phyloP scores from a whole-genome alignment of 2,113 vertebrate genomes.

The Chamaetylas fuelleborni region DNA sequence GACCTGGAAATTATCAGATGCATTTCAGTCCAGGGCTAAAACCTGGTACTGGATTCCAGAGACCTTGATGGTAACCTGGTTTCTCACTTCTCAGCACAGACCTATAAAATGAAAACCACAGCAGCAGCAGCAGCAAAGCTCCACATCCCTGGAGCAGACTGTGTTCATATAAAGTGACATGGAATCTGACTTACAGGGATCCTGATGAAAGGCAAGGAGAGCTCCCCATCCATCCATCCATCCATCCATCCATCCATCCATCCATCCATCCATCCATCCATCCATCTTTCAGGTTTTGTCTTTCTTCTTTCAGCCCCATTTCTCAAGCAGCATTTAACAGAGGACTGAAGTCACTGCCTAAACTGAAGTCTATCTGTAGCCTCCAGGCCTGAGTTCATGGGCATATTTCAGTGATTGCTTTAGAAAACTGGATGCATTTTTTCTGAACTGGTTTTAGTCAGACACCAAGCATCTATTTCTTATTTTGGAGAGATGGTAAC shows the following conservation, averaged over 20 bases:
- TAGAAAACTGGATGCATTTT: background rate
- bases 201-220: background rate
- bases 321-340: background rate
- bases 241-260: background rate
- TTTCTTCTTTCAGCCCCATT: background rate
- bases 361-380: background rate
- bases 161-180: background rate
- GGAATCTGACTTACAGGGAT: background rate
- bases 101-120: background rate
- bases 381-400: background rate
- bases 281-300: background rate
- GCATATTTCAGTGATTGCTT: background rate
- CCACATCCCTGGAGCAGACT: background rate
- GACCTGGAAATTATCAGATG: background rate
- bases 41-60: background rate
- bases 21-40: background rate
- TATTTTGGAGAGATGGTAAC: background rate
- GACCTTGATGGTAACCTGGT: background rate
- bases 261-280: background rate
- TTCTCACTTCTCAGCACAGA: background rate
- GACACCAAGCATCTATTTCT: background rate
- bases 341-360: background rate
- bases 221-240: background rate
- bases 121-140: background rate
- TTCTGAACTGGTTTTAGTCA: slow-evolving; percentile 12